Conservation (phyloP, 1,140 invertebrate genomes). For the Pinna nobilis region DNA sequence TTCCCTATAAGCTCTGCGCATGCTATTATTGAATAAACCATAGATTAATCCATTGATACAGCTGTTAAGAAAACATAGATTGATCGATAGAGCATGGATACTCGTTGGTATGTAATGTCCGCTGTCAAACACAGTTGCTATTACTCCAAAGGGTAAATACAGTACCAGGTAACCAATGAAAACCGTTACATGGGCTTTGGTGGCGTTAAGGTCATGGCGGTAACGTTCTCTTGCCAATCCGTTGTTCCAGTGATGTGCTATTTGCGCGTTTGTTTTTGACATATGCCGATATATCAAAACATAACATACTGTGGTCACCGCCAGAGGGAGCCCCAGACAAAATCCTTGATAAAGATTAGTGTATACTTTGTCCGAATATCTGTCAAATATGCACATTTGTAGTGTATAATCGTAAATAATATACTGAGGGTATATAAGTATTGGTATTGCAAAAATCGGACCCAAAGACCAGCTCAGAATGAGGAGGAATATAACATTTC, state of each 20-base stretch:
- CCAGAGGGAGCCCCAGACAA: not conserved
- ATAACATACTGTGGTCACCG: not conserved
- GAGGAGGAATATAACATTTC: not conserved
- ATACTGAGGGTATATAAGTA: not conserved
- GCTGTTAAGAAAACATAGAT: conserved; percentile 1
- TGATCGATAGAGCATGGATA: not conserved
- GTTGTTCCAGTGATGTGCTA: not conserved
- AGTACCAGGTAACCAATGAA: not conserved
- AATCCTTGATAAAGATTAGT: not conserved
- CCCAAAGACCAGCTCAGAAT: not conserved
- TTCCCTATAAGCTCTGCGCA: not conserved
- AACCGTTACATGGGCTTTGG: not conserved
- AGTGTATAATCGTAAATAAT: not conserved
- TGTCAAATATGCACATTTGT: not conserved
- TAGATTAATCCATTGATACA: not conserved
- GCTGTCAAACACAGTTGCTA: not conserved
- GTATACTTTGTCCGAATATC: not conserved
- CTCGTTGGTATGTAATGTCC: not conserved
- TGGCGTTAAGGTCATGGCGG: not conserved
- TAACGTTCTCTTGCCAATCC: not conserved
- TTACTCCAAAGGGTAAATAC: not conserved
- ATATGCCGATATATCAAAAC: not conserved
- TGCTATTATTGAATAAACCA: not conserved
- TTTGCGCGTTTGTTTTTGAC: not conserved
- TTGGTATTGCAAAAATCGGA: not conserved